phyloP scores from a whole-genome alignment of 2,888 invertebrate genomes.

The Eupeodes latifasciatus region DNA sequence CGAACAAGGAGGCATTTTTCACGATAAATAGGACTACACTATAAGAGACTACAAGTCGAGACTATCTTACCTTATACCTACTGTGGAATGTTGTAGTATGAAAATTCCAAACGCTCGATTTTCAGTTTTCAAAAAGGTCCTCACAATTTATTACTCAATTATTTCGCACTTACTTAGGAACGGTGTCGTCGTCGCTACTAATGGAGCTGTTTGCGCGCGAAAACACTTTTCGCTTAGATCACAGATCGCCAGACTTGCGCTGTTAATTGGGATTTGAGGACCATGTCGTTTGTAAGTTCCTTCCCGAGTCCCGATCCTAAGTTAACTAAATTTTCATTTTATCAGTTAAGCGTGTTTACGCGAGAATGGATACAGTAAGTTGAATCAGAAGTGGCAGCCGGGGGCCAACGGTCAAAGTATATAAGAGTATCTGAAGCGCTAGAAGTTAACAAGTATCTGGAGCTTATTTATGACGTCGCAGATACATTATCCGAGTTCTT shows the following conservation, averaged over 20 bases:
- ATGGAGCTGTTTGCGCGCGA: constrained; percentile 72
- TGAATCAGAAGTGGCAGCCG: not conserved
- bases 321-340: constrained; percentile 52
- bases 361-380: constrained; percentile 5
- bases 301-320: not conserved
- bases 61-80: not conserved
- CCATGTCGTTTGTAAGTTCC: not conserved
- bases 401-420: constrained; percentile 32
- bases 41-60: too few species aligned
- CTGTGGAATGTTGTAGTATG: constrained; percentile 48
- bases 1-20: not conserved
- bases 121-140: constrained; percentile 55
- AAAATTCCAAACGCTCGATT: constrained; percentile 58
- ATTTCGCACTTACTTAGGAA: constrained; percentile 73
- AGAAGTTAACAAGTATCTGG: constrained; percentile 61
- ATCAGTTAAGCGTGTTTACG: constrained; percentile 46
- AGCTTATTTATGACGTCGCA: constrained; percentile 72
- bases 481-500: constrained; percentile 69
- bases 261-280: constrained; percentile 68
- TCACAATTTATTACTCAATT: constrained; percentile 75
- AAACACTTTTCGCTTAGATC: constrained; percentile 44
- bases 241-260: constrained; percentile 15
- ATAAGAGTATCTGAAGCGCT: constrained; percentile 3
- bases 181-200: constrained; percentile 67
- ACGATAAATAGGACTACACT: not conserved